A percentile compares a stretch with the other conserved stretches of the same genome.
These are phyloP conservation scores for Channa striata DNA, from an alignment of 2,797 vertebrate genomes.

Conservation along the genomic window DNA sequence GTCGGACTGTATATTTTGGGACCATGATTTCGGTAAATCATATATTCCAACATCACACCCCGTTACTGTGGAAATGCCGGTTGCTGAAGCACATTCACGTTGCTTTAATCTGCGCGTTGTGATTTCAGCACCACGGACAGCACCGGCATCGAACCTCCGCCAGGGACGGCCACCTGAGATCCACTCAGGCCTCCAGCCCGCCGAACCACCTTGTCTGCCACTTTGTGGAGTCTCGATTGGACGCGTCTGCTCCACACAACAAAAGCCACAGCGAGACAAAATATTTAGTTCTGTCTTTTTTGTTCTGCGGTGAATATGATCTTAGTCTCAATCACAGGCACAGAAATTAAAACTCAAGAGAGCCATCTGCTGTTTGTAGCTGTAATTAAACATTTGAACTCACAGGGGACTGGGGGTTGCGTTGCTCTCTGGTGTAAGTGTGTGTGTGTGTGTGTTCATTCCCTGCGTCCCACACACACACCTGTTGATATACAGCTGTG, in stretches of 20 bases:
- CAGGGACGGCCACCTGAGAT: background rate
- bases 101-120: background rate
- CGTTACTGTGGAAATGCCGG: background rate
- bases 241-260: background rate
- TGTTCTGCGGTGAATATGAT: slow-evolving; percentile 50
- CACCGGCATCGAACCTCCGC: slow-evolving; percentile 15
- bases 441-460: background rate
- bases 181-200: background rate
- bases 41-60: background rate
- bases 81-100: background rate
- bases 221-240: background rate
- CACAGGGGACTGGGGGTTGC: slow-evolving; percentile 24
- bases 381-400: slow-evolving; percentile 86
- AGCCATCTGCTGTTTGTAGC: slow-evolving; percentile 97
- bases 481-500: slow-evolving; percentile 64
- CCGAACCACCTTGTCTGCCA: background rate
- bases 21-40: background rate
- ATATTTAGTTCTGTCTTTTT: background rate
- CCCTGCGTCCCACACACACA: slow-evolving; percentile 33
- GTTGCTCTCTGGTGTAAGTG: slow-evolving; percentile 3
- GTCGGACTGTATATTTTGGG: background rate
- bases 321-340: slow-evolving; percentile 68
- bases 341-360: slow-evolving; percentile 93
- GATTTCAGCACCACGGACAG: slow-evolving; percentile 55
- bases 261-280: background rate